Evolutionary conservation across 1,140 invertebrate genomes (phyloP), one percentile per base, ranked within the genome.

Genomic region (Pollicipes pollicipes): DNA sequence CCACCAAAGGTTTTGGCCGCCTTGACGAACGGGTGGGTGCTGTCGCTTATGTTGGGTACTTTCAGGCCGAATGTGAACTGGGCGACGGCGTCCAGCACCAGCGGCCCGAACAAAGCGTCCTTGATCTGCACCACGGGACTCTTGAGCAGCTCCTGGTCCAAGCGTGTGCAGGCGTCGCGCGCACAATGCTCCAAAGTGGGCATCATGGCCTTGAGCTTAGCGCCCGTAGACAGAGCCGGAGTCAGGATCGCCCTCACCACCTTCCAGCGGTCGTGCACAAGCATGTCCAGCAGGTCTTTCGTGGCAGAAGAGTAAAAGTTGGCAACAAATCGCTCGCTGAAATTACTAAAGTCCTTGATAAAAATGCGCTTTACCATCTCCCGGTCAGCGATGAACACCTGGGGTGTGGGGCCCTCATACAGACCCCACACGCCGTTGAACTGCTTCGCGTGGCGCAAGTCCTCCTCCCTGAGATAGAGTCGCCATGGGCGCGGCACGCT

Each of bases 221-320:
- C 74, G 45, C 45, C 21, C 6, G 77, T 77, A 16, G 79, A 80
- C 73, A 82, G 82, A 2, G 79, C 79, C 24, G 81, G 80, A 69
- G 78, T 80, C 45, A 80, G 77, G n/a, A 80, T 77, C 24, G 73
- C 75, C 63, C 81, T 70, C 17, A 81, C 76, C 35, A 77, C 74
- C 71, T 80, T 79, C 81, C 81, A 82, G 3, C 75, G 68, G 35
- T 76, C 76, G 66, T 31, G 68, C 21, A 31, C 24, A 8, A 69
- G 35, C 24, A 30, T 27, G n/a, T 29, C 45, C 45, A 58, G 13
- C 45, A 21, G 45, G 45, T 58, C 45, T 10, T 21, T 10, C 13
- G 13, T 21, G 45, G 13, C 13, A 10, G 13, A 10, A 21, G 24
- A 58, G 45, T 58, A 10, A 58, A 58, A 58, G 2, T 21, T 10